Conservation (phyloP, 2,797 vertebrate genomes). For the Myioborus miniatus region DNA sequence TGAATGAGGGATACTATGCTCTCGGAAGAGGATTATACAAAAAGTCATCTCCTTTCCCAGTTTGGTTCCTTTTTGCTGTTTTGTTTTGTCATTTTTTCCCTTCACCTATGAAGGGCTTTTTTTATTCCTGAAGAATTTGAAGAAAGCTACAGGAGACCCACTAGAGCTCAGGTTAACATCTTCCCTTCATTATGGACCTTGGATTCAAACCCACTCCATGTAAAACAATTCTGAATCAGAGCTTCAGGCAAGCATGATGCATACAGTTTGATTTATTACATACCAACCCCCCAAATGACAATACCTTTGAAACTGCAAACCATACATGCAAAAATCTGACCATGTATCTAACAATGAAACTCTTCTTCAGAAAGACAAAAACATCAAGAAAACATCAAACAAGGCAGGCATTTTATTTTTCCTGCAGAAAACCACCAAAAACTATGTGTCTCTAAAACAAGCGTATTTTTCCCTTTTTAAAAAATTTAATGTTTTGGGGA, state of each 20-base stretch:
- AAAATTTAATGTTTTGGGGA: background rate
- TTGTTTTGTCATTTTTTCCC: background rate
- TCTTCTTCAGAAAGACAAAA: background rate
- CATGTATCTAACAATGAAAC: background rate
- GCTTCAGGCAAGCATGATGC: background rate
- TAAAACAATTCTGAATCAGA: background rate
- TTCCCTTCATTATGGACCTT: background rate
- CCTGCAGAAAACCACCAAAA: background rate
- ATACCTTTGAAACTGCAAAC: background rate
- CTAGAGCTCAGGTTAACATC: background rate
- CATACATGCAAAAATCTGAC: background rate
- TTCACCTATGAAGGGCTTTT: background rate
- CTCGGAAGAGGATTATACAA: background rate
- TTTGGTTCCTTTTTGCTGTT: background rate
- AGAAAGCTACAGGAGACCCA: background rate
- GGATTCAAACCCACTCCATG: background rate
- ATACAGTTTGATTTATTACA: accelerated
- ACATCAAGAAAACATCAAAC: background rate
- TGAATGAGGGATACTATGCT: accelerated
- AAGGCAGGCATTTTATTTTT: background rate
- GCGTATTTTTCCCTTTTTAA: background rate
- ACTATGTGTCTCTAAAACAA: background rate
- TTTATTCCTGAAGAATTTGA: background rate
- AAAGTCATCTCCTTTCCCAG: background rate
- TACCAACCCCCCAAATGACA: background rate